Conservation (phyloP, 2,797 vertebrate species). For the Lateolabrax maculatus region DNA sequence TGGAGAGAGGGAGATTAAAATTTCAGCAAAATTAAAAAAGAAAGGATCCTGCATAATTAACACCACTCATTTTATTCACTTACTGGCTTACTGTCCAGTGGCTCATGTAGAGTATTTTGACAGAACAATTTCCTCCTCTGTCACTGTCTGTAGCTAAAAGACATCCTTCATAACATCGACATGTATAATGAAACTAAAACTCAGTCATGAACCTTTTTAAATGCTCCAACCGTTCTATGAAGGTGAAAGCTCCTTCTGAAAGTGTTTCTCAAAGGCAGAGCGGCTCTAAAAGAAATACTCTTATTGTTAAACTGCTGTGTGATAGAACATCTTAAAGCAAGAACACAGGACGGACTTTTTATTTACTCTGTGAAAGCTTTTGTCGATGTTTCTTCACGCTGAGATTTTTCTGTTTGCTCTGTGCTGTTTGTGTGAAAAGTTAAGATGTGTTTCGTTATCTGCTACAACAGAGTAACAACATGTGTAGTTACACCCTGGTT, state of each 20-base stretch:
- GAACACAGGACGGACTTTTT: not conserved
- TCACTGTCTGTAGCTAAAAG: not conserved
- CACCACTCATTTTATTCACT: not conserved
- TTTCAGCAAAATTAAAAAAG: not conserved
- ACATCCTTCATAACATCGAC: not conserved
- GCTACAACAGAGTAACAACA: not conserved
- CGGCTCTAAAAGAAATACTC: not conserved
- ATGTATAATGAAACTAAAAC: no score
- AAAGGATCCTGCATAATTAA: not conserved
- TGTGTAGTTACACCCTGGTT: not conserved
- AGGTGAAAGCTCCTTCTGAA: not conserved
- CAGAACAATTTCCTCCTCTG: not conserved
- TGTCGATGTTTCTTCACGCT: no score
- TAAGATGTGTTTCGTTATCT: no score
- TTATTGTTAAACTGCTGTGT: not conserved
- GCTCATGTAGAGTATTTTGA: not conserved
- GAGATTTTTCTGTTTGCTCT: not conserved
- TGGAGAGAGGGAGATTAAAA: conserved; percentile 1
- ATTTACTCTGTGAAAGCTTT: not conserved
- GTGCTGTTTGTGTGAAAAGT: not conserved
- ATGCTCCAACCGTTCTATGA: not conserved
- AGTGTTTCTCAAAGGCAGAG: not conserved
- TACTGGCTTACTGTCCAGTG: not conserved
- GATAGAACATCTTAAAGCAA: not conserved
- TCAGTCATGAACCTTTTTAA: not conserved